A percentile compares a stretch with the other conserved stretches of the same genome.
phyloP scores from a whole-genome alignment of 1,140 invertebrate genomes.

The Drosophila nebulosa region DNA sequence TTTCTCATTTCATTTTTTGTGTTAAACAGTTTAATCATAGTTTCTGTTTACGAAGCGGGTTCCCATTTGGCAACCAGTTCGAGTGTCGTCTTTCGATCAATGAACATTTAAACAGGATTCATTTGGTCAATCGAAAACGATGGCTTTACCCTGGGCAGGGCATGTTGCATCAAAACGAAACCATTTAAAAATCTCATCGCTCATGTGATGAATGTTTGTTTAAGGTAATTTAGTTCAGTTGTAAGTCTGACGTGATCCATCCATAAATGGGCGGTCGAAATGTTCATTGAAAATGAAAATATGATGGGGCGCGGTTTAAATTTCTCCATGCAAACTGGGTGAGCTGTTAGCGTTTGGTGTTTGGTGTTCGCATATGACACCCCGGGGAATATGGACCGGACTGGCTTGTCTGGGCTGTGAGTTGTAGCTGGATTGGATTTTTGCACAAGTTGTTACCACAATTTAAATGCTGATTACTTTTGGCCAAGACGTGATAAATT shows the following conservation, averaged over 20 bases:
- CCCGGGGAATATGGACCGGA: constrained; percentile 3
- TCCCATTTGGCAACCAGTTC: not conserved
- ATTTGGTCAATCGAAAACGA: not conserved
- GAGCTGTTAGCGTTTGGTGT: not conserved
- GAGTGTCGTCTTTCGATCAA: constrained; percentile 25
- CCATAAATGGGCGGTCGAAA: not conserved
- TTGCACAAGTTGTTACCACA: not conserved
- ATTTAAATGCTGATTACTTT: not conserved
- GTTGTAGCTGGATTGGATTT: not conserved
- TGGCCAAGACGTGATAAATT: not conserved
- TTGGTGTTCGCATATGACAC: constrained; percentile 2
- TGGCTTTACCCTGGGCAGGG: not conserved
- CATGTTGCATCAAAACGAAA: not conserved
- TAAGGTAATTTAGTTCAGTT: not conserved
- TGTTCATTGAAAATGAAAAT: not conserved
- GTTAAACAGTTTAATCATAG: constrained; percentile 13
- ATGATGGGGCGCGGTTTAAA: constrained; percentile 7
- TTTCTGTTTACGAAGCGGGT: too few species aligned
- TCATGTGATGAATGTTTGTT: not conserved
- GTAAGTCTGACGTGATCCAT: not conserved
- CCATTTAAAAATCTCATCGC: not conserved
- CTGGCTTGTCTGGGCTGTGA: too few species aligned
- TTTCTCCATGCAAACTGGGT: constrained; percentile 24
- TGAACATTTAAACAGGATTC: not conserved
- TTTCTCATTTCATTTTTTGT: too few species aligned